Evolutionary conservation across 2,888 invertebrate genomes (phyloP).

Genomic region (Tiliacea citrago): DNA sequence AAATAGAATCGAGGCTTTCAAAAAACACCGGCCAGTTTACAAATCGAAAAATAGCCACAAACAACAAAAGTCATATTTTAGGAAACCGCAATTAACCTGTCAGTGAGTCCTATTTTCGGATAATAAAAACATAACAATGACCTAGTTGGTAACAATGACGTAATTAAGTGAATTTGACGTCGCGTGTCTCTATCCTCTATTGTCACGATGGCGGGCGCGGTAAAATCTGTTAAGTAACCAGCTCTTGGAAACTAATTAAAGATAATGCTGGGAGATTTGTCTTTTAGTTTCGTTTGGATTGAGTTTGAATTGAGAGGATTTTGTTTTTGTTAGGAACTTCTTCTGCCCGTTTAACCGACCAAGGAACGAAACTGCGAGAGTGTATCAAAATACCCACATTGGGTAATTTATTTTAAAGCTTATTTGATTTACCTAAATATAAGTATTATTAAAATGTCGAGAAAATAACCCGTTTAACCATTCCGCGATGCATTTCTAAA

Average conservation of each 20-base stretch:
- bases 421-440: background rate
- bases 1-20: background rate
- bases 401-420: background rate
- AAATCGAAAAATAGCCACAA: slow-evolving; percentile 30
- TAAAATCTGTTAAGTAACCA: slow-evolving; percentile 33
- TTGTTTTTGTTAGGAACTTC: background rate
- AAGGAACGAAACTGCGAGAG: background rate
- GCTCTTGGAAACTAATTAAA: slow-evolving; percentile 59
- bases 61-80: slow-evolving; percentile 38
- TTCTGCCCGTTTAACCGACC: background rate
- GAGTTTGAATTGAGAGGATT: slow-evolving; percentile 18
- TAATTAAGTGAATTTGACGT: slow-evolving; percentile 68
- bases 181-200: slow-evolving; percentile 68
- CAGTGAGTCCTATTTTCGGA: slow-evolving; percentile 60
- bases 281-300: slow-evolving; percentile 39
- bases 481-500: background rate
- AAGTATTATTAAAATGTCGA: background rate
- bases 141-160: slow-evolving; percentile 62
- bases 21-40: background rate
- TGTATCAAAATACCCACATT: background rate
- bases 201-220: slow-evolving; percentile 48
- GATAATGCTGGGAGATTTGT: slow-evolving; percentile 45
- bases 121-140: slow-evolving; percentile 64
- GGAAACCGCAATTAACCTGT: slow-evolving; percentile 59
- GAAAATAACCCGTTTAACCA: background rate